These are phyloP conservation scores for Sinopyrophorus schimmeli DNA, from an alignment of 2,888 invertebrate genomes.

Conservation along the genomic window DNA sequence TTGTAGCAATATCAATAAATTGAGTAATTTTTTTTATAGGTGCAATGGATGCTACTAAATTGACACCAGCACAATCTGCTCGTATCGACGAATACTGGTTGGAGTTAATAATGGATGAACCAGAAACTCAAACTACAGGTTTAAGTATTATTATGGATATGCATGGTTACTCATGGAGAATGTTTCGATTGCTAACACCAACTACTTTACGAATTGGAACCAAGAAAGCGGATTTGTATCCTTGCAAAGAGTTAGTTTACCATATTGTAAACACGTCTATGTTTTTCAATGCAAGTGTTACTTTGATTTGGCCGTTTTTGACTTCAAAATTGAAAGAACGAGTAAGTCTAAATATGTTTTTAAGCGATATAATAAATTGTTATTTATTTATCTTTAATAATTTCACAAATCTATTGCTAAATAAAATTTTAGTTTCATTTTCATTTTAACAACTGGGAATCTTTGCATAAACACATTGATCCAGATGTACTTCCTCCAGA, in stretches of 20 bases:
- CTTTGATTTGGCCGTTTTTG: conserved; percentile 50
- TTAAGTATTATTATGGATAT: conserved; percentile 51
- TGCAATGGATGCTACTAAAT: conserved; percentile 22
- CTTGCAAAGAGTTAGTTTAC: conserved; percentile 46
- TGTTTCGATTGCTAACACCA: conserved; percentile 50
- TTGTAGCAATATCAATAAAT: too few species aligned
- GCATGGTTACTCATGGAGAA: conserved; percentile 42
- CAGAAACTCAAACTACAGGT: conserved; percentile 47
- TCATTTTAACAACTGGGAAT: conserved; percentile 58
- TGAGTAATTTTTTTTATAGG: conserved; percentile 12
- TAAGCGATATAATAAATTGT: background rate
- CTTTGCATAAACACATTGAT: conserved; percentile 58
- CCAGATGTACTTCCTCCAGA: conserved; percentile 57
- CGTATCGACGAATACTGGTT: conserved; percentile 48
- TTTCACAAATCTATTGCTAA: conserved; percentile 4
- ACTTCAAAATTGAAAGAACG: conserved; percentile 41
- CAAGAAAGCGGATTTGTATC: conserved; percentile 42
- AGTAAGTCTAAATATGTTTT: too few species aligned
- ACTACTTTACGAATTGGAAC: conserved; percentile 42
- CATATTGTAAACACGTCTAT: conserved; percentile 49
- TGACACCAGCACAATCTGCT: conserved; percentile 21
- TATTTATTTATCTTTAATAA: background rate
- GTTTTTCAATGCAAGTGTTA: conserved; percentile 43
- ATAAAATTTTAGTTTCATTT: conserved; percentile 58
- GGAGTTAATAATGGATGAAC: conserved; percentile 48